phyloP scores from a whole-genome alignment of 2,888 invertebrate genomes.

The Ctenicera cuprea region DNA sequence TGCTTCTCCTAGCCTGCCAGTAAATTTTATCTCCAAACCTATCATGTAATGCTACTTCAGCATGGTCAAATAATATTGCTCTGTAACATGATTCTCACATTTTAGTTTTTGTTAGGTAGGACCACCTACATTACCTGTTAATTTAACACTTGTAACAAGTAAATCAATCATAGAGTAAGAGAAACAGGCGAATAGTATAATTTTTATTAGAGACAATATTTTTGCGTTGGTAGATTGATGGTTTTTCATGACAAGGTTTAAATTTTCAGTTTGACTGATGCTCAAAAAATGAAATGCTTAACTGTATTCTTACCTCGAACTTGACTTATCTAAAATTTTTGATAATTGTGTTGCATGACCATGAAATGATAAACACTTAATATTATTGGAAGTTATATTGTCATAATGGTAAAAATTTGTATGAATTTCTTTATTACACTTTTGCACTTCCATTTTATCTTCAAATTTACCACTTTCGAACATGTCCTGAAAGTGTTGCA shows the following conservation, averaged over 20 bases:
- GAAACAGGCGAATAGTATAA: no score
- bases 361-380: slow-evolving; percentile 89
- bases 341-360: slow-evolving; percentile 82
- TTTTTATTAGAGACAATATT: no score
- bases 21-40: slow-evolving; percentile 88
- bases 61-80: slow-evolving; percentile 83
- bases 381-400: slow-evolving; percentile 79
- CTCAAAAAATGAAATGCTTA: no score
- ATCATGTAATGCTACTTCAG: slow-evolving; percentile 92
- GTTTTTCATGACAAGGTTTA: no score
- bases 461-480: slow-evolving; percentile 88
- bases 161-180: not conserved
- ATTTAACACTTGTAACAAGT: slow-evolving; percentile 60
- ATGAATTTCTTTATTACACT: slow-evolving; percentile 73
- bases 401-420: slow-evolving; percentile 83
- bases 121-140: no score
- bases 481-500: slow-evolving; percentile 91
- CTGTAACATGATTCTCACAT: slow-evolving; percentile 65
- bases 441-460: slow-evolving; percentile 84
- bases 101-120: no score
- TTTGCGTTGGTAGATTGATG: no score
- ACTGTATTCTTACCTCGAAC: no score
- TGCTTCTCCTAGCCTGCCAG: slow-evolving; percentile 92
- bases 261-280: no score
- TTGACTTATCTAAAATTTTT: slow-evolving; percentile 75